A percentile compares a stretch with the other conserved stretches of the same genome.
phyloP scores from a whole-genome alignment of 2,113 vertebrate species.

The Chionomys nivalis region DNA sequence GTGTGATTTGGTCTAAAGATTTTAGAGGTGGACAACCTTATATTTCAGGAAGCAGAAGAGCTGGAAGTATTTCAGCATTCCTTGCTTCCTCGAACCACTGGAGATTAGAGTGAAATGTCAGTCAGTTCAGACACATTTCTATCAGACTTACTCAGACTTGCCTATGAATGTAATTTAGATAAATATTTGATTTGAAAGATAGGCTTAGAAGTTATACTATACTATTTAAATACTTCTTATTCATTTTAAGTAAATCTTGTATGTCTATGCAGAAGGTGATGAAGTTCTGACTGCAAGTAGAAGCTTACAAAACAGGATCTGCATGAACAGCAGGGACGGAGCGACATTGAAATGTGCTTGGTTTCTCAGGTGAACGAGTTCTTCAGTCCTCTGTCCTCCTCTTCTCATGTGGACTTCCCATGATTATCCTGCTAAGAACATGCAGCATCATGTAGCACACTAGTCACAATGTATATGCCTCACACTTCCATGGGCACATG shows the following conservation, averaged over 20 bases:
- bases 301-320: background rate
- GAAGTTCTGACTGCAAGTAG: background rate
- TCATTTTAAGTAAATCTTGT: conserved; percentile 41
- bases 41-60: conserved; percentile 4
- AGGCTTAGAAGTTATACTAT: conserved; percentile 28
- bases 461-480: background rate
- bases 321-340: background rate
- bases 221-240: background rate
- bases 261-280: conserved; percentile 37
- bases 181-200: conserved; percentile 49
- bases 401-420: background rate
- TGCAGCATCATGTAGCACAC: background rate
- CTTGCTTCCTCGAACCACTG: background rate
- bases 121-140: conserved; percentile 15
- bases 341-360: background rate
- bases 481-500: background rate
- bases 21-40: background rate
- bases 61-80: background rate
- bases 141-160: conserved; percentile 28
- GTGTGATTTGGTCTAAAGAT: background rate
- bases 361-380: background rate
- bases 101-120: conserved; percentile 49
- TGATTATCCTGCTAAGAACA: conserved; percentile 27
- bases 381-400: background rate
- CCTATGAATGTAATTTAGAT: conserved; percentile 39